Conservation (phyloP, 2,797 vertebrate genomes). For the Brachymystax lenok region DNA sequence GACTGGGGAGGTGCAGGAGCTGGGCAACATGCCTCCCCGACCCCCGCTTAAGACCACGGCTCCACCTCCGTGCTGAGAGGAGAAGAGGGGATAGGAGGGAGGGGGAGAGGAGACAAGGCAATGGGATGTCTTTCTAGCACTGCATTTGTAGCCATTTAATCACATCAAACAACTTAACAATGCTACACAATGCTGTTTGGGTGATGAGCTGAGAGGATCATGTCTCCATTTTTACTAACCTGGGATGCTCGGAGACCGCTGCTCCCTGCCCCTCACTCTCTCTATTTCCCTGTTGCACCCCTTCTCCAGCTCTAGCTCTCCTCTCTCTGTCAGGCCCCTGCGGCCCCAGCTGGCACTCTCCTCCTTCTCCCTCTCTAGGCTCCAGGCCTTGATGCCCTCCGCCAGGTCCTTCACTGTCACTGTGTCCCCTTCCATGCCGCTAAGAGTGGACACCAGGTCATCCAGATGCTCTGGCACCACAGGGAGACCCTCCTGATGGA, state of each 20-base stretch:
- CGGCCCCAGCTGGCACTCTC: not conserved
- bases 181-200: not conserved
- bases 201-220: not conserved
- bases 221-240: not conserved
- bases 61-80: not conserved
- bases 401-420: not conserved
- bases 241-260: not conserved
- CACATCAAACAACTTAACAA: not conserved
- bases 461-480: not conserved
- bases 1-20: conserved; percentile 36
- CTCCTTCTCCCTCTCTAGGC: not conserved
- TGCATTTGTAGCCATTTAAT: not conserved
- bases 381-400: not conserved
- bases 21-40: conserved; percentile 14
- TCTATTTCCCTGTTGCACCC: not conserved
- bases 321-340: not conserved
- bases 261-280: not conserved
- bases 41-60: not conserved
- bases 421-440: not conserved
- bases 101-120: not conserved
- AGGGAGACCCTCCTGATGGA: not conserved
- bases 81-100: not conserved
- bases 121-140: not conserved
- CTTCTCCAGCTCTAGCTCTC: not conserved
- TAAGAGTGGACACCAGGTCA: conserved; percentile 3